Percentiles rank a stretch among this genome's conserved stretches.
phyloP scores from a whole-genome alignment of 1,140 invertebrate genomes.

The Acromyrmex charruanus region DNA sequence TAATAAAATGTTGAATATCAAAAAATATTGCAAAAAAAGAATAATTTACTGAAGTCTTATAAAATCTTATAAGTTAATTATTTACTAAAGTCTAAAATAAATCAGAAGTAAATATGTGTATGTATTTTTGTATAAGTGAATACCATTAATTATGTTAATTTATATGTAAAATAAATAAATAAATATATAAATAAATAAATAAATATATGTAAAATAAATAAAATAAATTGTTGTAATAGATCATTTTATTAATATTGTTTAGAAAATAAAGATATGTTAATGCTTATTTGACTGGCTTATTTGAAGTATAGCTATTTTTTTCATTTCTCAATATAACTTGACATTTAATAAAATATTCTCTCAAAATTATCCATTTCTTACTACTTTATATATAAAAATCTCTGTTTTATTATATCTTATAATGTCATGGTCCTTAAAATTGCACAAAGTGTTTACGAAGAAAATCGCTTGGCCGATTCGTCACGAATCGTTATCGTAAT shows the following conservation, averaged over 20 bases:
- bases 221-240: neutral
- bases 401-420: neutral
- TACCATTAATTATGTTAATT: neutral
- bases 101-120: neutral
- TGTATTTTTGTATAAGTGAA: neutral
- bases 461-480: conserved; percentile 1
- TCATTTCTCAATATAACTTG: neutral
- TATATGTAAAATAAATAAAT: too few species aligned
- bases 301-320: neutral
- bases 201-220: too few species aligned
- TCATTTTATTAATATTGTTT: neutral
- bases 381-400: neutral
- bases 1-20: neutral
- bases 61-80: too few species aligned
- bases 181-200: too few species aligned
- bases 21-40: neutral
- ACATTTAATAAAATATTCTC: neutral
- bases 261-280: neutral
- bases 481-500: conserved; percentile 33
- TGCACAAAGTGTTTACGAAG: neutral
- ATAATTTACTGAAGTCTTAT: neutral
- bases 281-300: neutral
- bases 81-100: neutral
- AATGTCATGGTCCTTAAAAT: neutral
- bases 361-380: neutral